These are phyloP conservation scores for Montifringilla adamsi DNA, from an alignment of 2,113 vertebrate genomes.

Conservation along the genomic window DNA sequence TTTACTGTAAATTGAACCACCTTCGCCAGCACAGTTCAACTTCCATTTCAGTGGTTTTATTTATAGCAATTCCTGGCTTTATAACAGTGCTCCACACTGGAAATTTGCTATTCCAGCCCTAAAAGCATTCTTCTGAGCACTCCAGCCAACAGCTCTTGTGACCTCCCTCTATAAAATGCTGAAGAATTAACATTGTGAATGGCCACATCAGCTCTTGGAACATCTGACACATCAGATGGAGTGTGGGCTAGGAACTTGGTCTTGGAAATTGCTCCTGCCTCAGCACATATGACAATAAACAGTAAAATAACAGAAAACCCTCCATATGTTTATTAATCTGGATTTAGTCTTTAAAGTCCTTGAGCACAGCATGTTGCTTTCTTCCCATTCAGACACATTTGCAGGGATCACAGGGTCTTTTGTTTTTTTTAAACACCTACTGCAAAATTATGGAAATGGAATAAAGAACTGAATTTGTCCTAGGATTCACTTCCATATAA, in stretches of 20 bases:
- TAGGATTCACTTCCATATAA: neutral
- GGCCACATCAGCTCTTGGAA: neutral
- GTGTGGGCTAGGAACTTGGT: neutral
- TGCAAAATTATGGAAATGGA: neutral
- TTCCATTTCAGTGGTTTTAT: slow-evolving; percentile 22
- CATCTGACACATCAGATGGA: neutral
- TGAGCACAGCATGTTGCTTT: neutral
- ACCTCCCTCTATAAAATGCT: slow-evolving; percentile 36
- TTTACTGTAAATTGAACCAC: slow-evolving; percentile 47
- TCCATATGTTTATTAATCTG: neutral
- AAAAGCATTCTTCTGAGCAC: slow-evolving; percentile 31
- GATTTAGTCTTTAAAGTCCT: neutral
- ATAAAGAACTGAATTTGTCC: neutral
- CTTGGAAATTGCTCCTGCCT: slow-evolving; percentile 5
- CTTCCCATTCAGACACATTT: neutral
- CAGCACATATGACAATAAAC: neutral
- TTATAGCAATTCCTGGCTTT: slow-evolving; percentile 48
- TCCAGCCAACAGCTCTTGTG: slow-evolving; percentile 38
- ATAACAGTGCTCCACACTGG: slow-evolving; percentile 23
- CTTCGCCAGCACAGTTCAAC: neutral
- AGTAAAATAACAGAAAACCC: neutral
- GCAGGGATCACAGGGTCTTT: neutral
- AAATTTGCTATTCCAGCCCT: slow-evolving; percentile 48
- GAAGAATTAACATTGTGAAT: slow-evolving; percentile 27
- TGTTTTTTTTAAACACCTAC: neutral